A percentile compares a stretch with the other conserved stretches of the same genome.
Conservation (phyloP, 2,797 vertebrate genomes). For the Nannoperca australis region DNA sequence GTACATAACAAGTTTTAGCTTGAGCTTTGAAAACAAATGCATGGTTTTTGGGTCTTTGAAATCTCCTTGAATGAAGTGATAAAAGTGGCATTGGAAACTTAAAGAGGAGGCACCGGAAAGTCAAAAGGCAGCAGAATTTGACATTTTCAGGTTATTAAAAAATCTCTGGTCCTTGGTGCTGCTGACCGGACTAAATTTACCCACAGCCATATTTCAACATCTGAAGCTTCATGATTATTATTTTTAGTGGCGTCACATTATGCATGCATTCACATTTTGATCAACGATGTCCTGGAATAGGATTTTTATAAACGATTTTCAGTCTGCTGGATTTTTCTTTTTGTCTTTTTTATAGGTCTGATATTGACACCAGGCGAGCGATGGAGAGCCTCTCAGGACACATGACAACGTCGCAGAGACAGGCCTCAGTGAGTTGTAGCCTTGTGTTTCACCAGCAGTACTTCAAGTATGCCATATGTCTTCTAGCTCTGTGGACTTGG, state of each 20-base stretch:
- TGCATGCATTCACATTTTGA: conserved; percentile 50
- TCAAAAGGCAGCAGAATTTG: conserved; percentile 46
- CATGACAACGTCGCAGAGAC: conserved; percentile 84
- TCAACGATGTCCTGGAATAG: conserved; percentile 32
- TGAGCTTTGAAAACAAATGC: conserved; percentile 34
- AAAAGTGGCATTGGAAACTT: conserved; percentile 18
- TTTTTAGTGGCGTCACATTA: conserved; percentile 44
- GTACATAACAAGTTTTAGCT: conserved; percentile 22
- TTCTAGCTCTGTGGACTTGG: conserved; percentile 7
- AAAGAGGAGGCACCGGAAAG: conserved; percentile 12
- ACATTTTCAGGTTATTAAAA: conserved; percentile 72
- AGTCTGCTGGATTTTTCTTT: conserved; percentile 41
- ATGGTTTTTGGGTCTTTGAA: conserved; percentile 33
- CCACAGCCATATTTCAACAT: conserved; percentile 45
- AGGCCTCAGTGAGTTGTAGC: conserved; percentile 88
- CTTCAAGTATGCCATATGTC: conserved; percentile 20
- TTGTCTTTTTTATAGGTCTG: conserved; percentile 81
- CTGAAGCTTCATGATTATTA: conserved; percentile 42
- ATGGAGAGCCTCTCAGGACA: conserved; percentile 89
- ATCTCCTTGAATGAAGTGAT: conserved; percentile 38
- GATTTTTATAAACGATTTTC: conserved; percentile 39
- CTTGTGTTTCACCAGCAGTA: conserved; percentile 32
- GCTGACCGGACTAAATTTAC: conserved; percentile 56
- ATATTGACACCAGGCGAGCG: conserved; percentile 90
- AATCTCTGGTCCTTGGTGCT: conserved; percentile 5